These are phyloP conservation scores for Chironomus tentans DNA, from an alignment of 2,888 invertebrate genomes.

Conservation along the genomic window DNA sequence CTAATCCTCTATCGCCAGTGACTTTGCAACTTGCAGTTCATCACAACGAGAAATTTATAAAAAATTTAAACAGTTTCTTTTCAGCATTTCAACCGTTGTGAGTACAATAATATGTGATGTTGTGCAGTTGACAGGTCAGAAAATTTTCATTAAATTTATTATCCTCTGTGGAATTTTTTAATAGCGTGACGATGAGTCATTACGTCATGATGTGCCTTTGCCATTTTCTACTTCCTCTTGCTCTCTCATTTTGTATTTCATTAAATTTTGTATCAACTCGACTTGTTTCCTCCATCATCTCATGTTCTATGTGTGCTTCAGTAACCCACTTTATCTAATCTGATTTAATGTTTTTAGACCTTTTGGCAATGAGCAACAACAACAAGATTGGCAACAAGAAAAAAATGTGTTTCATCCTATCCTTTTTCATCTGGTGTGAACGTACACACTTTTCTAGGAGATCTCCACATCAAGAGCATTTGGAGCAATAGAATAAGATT, in stretches of 20 bases:
- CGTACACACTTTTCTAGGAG: too few relatives aligned
- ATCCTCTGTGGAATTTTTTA: slow-evolving; percentile 17
- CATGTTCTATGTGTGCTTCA: background rate
- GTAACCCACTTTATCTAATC: slow-evolving; percentile 23
- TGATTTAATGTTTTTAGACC: slow-evolving; percentile 16
- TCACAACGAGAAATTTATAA: background rate
- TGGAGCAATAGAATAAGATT: too few relatives aligned
- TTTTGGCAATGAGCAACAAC: background rate
- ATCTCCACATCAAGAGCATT: too few relatives aligned
- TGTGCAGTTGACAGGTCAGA: slow-evolving; percentile 20
- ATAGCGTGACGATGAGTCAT: slow-evolving; percentile 24
- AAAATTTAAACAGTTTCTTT: background rate
- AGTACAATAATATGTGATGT: background rate
- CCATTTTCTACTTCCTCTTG: background rate
- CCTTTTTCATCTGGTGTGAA: too few relatives aligned
- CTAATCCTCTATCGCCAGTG: too few relatives aligned
- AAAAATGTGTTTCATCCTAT: too few relatives aligned
- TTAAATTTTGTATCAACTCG: background rate
- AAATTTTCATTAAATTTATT: slow-evolving; percentile 26
- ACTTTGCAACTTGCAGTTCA: too few relatives aligned
- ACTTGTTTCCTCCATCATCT: background rate
- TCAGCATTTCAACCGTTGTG: background rate
- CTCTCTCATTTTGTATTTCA: background rate
- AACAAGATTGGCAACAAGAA: too few relatives aligned
- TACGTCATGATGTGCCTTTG: slow-evolving; percentile 4